Conservation (phyloP, 2,797 vertebrate genomes). For the Lerista edwardsae region DNA sequence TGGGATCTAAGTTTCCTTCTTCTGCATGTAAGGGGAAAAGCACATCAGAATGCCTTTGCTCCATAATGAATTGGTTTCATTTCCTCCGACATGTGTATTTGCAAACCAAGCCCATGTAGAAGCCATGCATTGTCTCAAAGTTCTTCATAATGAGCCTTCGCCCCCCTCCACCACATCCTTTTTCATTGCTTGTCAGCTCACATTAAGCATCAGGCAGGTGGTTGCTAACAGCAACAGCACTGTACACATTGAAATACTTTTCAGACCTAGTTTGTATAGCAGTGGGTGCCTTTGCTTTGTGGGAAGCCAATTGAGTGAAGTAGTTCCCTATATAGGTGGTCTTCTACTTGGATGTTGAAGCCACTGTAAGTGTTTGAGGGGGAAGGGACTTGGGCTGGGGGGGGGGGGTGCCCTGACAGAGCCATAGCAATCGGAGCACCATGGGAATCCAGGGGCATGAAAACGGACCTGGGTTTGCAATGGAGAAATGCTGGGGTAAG, state of each 20-base stretch:
- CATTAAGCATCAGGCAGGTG: not conserved
- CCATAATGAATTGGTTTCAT: not conserved
- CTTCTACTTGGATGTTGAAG: too few relatives aligned
- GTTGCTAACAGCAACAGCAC: not conserved
- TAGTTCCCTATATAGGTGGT: too few relatives aligned
- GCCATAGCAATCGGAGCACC: too few relatives aligned
- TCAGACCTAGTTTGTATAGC: not conserved
- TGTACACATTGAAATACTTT: not conserved
- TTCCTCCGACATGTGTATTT: not conserved
- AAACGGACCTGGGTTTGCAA: too few relatives aligned
- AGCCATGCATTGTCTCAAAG: not conserved
- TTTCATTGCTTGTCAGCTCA: not conserved
- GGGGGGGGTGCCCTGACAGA: too few relatives aligned
- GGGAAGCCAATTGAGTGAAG: not conserved
- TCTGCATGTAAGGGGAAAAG: not conserved
- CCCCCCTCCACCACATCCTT: not conserved
- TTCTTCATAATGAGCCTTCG: not conserved
- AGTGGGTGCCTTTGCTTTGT: not conserved
- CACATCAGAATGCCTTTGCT: not conserved
- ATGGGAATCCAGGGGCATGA: too few relatives aligned
- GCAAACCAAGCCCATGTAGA: fast-evolving
- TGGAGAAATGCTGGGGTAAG: too few relatives aligned
- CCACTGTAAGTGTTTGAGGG: too few relatives aligned
- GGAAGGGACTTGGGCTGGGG: too few relatives aligned
- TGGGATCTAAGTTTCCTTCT: too few relatives aligned